phyloP scores from a whole-genome alignment of 2,113 vertebrate genomes.

The Ranitomeya variabilis region DNA sequence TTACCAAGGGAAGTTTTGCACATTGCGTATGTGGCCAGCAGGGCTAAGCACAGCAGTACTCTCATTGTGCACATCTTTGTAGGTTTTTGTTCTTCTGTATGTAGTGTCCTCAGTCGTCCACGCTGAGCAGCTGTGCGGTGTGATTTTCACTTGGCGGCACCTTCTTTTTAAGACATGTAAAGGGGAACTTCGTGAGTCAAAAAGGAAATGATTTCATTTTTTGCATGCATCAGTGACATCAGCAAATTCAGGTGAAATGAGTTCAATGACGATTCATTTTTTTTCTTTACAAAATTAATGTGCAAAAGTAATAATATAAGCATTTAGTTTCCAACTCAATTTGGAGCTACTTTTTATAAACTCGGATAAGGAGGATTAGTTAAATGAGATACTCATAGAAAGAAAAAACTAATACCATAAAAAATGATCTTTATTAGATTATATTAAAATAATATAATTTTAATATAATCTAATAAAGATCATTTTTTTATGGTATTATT shows the following conservation, averaged over 20 bases:
- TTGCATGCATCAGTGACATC: neutral
- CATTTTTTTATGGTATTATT: too few relatives aligned
- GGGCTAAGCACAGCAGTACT: conserved; percentile 11
- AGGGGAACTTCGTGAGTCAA: conserved; percentile 14
- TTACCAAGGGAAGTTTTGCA: conserved; percentile 14
- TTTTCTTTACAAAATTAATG: too few relatives aligned
- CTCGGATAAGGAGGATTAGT: too few relatives aligned
- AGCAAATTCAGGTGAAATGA: neutral
- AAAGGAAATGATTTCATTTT: conserved; percentile 22
- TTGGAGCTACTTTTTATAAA: too few relatives aligned
- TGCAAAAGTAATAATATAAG: too few relatives aligned
- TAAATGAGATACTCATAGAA: too few relatives aligned
- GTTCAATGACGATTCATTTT: neutral
- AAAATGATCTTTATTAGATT: too few relatives aligned
- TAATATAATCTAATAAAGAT: too few relatives aligned
- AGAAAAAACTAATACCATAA: too few relatives aligned
- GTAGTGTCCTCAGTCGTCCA: neutral
- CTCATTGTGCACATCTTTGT: conserved; percentile 42
- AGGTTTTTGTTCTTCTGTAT: neutral
- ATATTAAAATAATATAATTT: too few relatives aligned
- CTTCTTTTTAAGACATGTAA: conserved; percentile 34
- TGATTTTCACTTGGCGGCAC: neutral
- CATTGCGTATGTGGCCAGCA: conserved; percentile 24
- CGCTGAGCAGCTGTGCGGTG: conserved; percentile 6
- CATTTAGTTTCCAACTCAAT: too few relatives aligned